Conservation (phyloP, 2,797 vertebrate genomes). For the Poecilia picta region DNA sequence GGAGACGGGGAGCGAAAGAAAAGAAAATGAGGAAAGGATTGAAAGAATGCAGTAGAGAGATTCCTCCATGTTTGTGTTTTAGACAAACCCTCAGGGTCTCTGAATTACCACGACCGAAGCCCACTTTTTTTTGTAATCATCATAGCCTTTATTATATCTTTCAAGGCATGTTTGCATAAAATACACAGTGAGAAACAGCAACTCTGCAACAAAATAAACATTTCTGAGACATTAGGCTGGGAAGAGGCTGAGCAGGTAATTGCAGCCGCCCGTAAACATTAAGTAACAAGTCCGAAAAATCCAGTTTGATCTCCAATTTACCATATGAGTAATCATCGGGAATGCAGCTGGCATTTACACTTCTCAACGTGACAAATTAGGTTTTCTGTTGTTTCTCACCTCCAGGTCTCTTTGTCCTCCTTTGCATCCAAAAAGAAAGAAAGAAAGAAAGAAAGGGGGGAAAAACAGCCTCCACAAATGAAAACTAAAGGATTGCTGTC, state of each 20-base stretch:
- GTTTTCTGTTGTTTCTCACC: slow-evolving; percentile 59
- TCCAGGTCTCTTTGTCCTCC: slow-evolving; percentile 57
- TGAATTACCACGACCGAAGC: slow-evolving; percentile 62
- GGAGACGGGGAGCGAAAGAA: slow-evolving; percentile 22
- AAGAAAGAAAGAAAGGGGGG: neutral
- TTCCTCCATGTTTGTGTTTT: slow-evolving; percentile 66
- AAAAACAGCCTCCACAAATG: slow-evolving; percentile 48
- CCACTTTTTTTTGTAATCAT: slow-evolving; percentile 67
- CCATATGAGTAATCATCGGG: slow-evolving; percentile 52
- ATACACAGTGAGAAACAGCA: slow-evolving; percentile 5
- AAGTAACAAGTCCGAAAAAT: slow-evolving; percentile 40
- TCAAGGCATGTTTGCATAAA: slow-evolving; percentile 56
- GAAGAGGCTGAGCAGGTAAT: slow-evolving; percentile 17
- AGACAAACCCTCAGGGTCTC: slow-evolving; percentile 63
- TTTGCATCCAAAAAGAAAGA: slow-evolving; percentile 49
- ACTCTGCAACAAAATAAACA: slow-evolving; percentile 11
- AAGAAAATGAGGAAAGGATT: slow-evolving; percentile 63
- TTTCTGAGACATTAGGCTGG: slow-evolving; percentile 9
- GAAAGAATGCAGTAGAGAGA: slow-evolving; percentile 51
- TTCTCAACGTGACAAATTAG: slow-evolving; percentile 49
- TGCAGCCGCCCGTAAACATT: slow-evolving; percentile 16
- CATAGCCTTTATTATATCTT: slow-evolving; percentile 56
- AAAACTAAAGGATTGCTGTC: slow-evolving; percentile 73
- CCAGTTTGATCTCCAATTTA: slow-evolving; percentile 43
- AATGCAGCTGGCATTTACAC: slow-evolving; percentile 55